Evolutionary conservation across 1,140 invertebrate genomes (phyloP), one percentile per base, ranked within the genome.

Genomic region (Coelopa frigida): DNA sequence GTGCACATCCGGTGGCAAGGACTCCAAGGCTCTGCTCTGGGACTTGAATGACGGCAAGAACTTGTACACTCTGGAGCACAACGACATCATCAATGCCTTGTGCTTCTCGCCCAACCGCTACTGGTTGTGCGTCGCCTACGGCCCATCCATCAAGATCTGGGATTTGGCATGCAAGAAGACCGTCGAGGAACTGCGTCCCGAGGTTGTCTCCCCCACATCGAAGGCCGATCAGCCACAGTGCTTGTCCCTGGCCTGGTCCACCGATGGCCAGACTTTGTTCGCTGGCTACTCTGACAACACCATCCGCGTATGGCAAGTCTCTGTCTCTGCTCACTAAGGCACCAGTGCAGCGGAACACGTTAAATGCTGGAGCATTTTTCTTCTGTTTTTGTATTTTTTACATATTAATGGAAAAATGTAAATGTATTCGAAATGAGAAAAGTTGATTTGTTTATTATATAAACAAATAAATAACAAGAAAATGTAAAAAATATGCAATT

Each of bases 101-200:
- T 94, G 92, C 81, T 99, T 99, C 83, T 97, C 92, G 58, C 97
- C 97, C 39, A 99, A 99, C 75, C 85, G 97, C 70, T 99, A 99
- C 70, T 99, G 97, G 97, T 80, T 99, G 12, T 99, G 97, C 75
- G 97, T 95, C 63, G 97, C 97, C n/a, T 98, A 90, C 68, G 97
- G 97, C 59, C 91, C 95, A 45, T 89, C 85, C 56, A 98, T 99
- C 69, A 98, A 97, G 75, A 98, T 99, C 68, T 99, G 97, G 96
- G 96, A 99, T 80, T 79, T 99, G 67, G 96, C 99, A 78, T 94
- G 90, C 73, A 99, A 99, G 77, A 91, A 96, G 71, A 93, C 97
- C 81, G 94, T 99, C 57, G 95, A 99, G 74, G 96, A 99, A 75
- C 77, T 99, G 35, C 87, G 88, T 68, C 91, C 94, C 12, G 95